Base-by-base conservation (phyloP, 1,140 invertebrate genomes). In the Sitobion miscanthi region DNA sequence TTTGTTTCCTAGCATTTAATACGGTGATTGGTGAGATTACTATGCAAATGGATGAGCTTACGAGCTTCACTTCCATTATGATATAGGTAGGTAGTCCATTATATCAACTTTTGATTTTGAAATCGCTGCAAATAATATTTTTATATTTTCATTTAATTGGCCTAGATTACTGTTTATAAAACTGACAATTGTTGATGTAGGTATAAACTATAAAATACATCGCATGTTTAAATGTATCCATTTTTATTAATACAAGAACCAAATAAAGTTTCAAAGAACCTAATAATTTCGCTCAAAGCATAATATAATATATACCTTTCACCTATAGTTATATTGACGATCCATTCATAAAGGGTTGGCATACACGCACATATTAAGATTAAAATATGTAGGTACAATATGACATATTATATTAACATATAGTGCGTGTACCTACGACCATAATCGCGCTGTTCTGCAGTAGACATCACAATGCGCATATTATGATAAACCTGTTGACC, bases 401-500 rank as follows among this genome's bases (percentile, higher is more conserved):
- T 38, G 38, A 38, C n/a, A 20, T 82, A 82, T 82, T 82, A 82
- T 82, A 82, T 38, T 38, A 38, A 38, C 38, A 35, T 82, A n/a
- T 35, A 82, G 30, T 21, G 69, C 35, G 6, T 20, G 35, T 82
- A 82, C n/a, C n/a, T 82, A 83, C 38, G 21, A 42, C 82, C 77
- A 35, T 38, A 82, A 69, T 69, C 62, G 30, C 30, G 62, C 30
- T 69, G 62, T 69, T 69, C 62, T 14, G 25, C 57, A 14, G 25
- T n/a, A 9, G 77, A 9, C 8, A 62, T 69, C 0, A 88, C 47
- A 88, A 88, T 88, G 30, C 45, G 45, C 52, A 88, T 88, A 88
- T 69, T 69, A n/a, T 69, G 62, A 69, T 91, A 77, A 42, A 91
- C 57, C 90, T 91, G 90, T 91, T 91, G 90, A 91, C 90, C 90